phyloP scores from a whole-genome alignment of 2,797 vertebrate species.

The Phataginus tetradactyla region DNA sequence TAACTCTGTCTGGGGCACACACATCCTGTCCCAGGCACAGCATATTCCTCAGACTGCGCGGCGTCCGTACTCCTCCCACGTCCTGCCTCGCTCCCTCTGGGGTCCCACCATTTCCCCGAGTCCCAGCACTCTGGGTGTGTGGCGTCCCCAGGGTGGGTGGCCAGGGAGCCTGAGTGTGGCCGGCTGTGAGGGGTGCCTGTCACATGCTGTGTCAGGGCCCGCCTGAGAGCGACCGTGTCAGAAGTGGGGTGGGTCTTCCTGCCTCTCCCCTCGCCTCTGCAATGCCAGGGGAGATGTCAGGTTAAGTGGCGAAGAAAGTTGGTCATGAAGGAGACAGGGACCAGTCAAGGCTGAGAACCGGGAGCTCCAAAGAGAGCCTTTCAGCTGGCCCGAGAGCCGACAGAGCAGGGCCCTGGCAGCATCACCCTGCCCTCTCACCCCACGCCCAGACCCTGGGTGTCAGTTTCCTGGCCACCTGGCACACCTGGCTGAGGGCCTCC shows the following conservation, averaged over 20 bases:
- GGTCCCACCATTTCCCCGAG: accelerated
- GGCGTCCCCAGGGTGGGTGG: accelerated
- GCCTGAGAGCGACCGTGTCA: not conserved
- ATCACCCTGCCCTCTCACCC: not conserved
- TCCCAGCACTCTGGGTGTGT: no score
- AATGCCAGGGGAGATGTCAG: not conserved
- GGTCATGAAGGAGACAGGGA: no score
- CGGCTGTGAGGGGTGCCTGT: not conserved
- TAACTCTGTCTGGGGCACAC: accelerated
- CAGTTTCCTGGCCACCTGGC: not conserved
- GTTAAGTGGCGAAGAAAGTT: accelerated
- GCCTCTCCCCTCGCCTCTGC: no score
- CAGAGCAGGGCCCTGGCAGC: no score
- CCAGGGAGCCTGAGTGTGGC: not conserved
- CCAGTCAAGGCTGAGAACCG: no score
- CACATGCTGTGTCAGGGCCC: not conserved
- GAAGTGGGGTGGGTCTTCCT: accelerated
- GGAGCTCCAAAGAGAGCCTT: no score
- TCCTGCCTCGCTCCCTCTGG: not conserved
- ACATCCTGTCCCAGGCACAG: not conserved
- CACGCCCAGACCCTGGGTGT: no score
- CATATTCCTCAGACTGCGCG: not conserved
- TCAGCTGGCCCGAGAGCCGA: no score
- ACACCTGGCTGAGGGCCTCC: no score
- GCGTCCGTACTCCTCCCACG: accelerated